Evolutionary conservation across 2,888 invertebrate genomes (phyloP).

Genomic region (Tipula helvola): DNA sequence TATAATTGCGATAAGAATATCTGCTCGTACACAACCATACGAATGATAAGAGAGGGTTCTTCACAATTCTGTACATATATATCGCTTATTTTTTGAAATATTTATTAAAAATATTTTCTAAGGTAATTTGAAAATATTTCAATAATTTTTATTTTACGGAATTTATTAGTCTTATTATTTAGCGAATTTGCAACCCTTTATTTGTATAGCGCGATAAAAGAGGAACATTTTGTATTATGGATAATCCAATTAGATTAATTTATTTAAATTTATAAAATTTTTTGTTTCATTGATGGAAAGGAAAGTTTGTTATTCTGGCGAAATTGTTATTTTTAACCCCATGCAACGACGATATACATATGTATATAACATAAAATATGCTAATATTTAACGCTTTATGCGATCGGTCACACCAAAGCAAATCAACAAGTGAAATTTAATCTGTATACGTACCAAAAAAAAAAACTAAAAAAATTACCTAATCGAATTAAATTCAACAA

Average conservation of each 20-base stretch:
- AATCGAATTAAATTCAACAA: not conserved
- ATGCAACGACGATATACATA: not conserved
- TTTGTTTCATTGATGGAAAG: not conserved
- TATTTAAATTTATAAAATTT: not conserved
- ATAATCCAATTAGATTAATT: not conserved
- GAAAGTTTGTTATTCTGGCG: not conserved
- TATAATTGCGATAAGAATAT: not conserved
- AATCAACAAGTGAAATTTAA: not conserved
- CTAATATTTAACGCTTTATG: not conserved
- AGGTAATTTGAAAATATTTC: not conserved
- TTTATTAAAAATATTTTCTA: not conserved
- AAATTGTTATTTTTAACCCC: not conserved
- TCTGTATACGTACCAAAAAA: not conserved
- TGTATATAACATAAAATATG: not conserved
- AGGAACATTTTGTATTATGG: not conserved
- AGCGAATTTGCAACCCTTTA: not conserved
- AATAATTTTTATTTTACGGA: not conserved
- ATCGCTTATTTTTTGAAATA: not conserved
- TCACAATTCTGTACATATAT: not conserved
- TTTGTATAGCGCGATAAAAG: not conserved
- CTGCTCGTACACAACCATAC: not conserved
- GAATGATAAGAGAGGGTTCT: not conserved
- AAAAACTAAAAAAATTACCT: not conserved
- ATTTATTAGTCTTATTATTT: not conserved
- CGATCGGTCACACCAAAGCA: not conserved